Evolutionary conservation across 2,113 vertebrate species (phyloP), one percentile per base, ranked within the genome.

Genomic region (Forbesichthys papilliferus): DNA sequence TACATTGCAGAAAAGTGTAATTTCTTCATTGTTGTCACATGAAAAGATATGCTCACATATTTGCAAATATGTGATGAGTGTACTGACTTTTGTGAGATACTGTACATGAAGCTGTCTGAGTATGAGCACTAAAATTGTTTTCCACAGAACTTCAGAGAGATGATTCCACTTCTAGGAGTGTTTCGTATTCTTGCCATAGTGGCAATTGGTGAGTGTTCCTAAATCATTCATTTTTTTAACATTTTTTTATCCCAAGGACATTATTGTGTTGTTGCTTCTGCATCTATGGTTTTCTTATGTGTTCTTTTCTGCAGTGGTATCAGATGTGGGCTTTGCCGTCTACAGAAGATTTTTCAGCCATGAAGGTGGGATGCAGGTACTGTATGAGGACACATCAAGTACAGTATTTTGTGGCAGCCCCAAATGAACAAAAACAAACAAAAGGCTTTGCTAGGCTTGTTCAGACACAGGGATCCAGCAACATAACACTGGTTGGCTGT

Each of bases 281-380:
- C 11, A 13, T 54, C n/a, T 14, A 33, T 18, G 9, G 10, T 11
- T 12, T 64, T 61, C 1, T 1, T 5, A 57, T 42, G 80, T 90
- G 18, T 91, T 68, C 74, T 65, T 81, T 66, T 64, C 56, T 3
- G 6, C 80, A 97, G 96, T 97, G 73, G 89, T 65, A 0, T 84
- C 77, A 8, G 96, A 97, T 75, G 84, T 96, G 75, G 95, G 95
- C 71, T 96, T 96, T 82, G 95, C 95, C 71, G 87, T 97, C 53
- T 97, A 95, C 88, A 95, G 95, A 92, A 91, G 95, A 80, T 97
- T 95, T 83, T 49, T 91, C 64, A 69, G 52, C 1, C 57, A 90
- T n/a, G 87, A 72, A 1, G 69, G 10, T 13, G 93, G 79, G 10
- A 55, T 91, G 51, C 78, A 81, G 86, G 93, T 93, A 77, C 11